phyloP scores from a whole-genome alignment of 1,140 invertebrate species.

The Calliphora vicina region DNA sequence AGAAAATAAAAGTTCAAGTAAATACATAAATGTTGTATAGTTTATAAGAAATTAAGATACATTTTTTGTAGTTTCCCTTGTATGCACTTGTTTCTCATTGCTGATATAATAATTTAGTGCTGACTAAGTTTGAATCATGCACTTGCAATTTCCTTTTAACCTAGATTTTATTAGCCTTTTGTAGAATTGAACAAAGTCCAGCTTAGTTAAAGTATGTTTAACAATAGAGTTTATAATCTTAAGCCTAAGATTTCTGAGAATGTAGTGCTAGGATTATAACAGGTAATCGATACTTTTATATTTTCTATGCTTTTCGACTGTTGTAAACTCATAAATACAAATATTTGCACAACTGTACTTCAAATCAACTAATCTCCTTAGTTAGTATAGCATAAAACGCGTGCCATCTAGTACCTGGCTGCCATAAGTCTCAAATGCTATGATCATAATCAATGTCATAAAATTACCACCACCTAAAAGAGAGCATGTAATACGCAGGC shows the following conservation, averaged over 20 bases:
- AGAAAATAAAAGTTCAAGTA: no score
- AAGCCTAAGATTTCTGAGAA: background rate
- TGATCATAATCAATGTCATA: background rate
- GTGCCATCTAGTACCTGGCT: background rate
- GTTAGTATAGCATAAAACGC: background rate
- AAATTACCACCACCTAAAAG: background rate
- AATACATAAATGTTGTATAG: background rate
- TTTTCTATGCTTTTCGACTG: background rate
- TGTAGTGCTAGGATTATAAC: no score
- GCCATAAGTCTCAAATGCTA: background rate
- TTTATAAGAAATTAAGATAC: background rate
- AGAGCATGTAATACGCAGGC: background rate
- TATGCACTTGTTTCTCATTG: background rate
- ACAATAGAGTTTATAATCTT: background rate
- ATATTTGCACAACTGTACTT: constrained; percentile 25
- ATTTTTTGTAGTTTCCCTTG: background rate
- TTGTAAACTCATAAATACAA: background rate
- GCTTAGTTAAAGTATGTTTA: background rate
- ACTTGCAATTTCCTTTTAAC: constrained; percentile 2
- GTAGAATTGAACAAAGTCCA: background rate
- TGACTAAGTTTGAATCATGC: background rate
- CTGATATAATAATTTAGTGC: background rate
- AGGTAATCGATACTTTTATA: background rate
- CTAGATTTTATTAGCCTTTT: background rate
- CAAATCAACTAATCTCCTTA: background rate